Base-by-base conservation (phyloP, 2,888 invertebrate genomes). In the Scaptomyza flava region DNA sequence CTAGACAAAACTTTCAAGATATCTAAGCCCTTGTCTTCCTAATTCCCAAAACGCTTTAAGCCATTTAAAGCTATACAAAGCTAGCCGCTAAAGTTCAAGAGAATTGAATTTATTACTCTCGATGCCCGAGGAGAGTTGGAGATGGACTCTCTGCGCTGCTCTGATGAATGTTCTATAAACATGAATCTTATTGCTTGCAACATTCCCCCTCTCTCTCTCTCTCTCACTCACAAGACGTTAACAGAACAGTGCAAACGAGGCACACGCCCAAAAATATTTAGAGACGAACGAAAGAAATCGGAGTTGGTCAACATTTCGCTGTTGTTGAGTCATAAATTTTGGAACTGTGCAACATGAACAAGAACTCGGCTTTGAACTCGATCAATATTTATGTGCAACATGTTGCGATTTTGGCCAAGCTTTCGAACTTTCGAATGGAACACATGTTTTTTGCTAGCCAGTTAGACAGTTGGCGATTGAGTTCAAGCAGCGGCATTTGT, bases 321-420 rank as follows among this genome's bases (percentile, higher is more conserved):
- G 53, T 27, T 27, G 86, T 82, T 14, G 8, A 38, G 41, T 41
- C 88, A 82, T 82, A 89, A 82, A 89, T 87, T 75, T 78, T 70
- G 79, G 14, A 11, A 27, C n/a, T n/a, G n/a, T 38, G 41, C 17
- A 41, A 36, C 36, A 36, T 2, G 34, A 54, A 23, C 64, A 73
- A 51, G 69, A 77, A 70, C 81, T 52, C 58, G 64, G 85, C 87
- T 72, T 14, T 82, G 89, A 82, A 84, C 82, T 89, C 82, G 73
- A 64, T 79, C 12, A 69, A 84, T 41, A 41, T 41, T 41, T 41
- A 87, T 89, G 82, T 82, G 85, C 87, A 80, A 72, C 81, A 83
- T 80, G 78, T 73, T 69, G 59, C 74, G 89, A 52, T 86, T 75
- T 68, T 77, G 81, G 77, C 84, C 14, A 38, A 85, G 77, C 79